These are phyloP conservation scores for Nasonia giraulti DNA, from an alignment of 1,140 invertebrate genomes.

Conservation along the genomic window DNA sequence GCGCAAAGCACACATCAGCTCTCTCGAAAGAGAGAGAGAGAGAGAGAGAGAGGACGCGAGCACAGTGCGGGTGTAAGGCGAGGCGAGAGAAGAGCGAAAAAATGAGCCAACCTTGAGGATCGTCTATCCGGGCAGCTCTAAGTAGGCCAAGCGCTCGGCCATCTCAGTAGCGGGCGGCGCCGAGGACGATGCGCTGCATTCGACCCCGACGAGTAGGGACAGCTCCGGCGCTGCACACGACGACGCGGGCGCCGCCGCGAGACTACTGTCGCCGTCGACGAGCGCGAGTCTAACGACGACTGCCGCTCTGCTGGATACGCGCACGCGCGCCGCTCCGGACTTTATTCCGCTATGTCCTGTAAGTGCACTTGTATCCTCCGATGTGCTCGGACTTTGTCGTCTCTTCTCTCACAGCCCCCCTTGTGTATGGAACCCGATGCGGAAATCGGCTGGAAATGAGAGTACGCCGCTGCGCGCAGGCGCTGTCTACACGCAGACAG, in stretches of 20 bases:
- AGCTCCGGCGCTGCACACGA: background rate
- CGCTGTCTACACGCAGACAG: too few species aligned
- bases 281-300: background rate
- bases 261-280: constrained; percentile 10
- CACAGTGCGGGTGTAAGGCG: too few species aligned
- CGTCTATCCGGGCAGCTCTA: background rate
- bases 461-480: too few species aligned
- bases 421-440: too few species aligned
- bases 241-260: constrained; percentile 40
- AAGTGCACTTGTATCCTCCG: too few species aligned
- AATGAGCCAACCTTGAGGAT: background rate
- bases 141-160: background rate
- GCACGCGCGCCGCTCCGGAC: background rate
- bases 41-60: too few species aligned
- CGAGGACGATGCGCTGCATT: background rate
- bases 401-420: too few species aligned
- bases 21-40: too few species aligned
- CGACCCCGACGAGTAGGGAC: background rate
- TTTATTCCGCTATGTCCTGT: too few species aligned
- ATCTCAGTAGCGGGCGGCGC: background rate
- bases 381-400: too few species aligned
- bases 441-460: too few species aligned
- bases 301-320: background rate
- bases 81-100: background rate
- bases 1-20: too few species aligned